Evolutionary conservation across 2,113 vertebrate species (phyloP), one percentile per base, ranked within the genome.

Genomic region (Oncorhynchus keta): DNA sequence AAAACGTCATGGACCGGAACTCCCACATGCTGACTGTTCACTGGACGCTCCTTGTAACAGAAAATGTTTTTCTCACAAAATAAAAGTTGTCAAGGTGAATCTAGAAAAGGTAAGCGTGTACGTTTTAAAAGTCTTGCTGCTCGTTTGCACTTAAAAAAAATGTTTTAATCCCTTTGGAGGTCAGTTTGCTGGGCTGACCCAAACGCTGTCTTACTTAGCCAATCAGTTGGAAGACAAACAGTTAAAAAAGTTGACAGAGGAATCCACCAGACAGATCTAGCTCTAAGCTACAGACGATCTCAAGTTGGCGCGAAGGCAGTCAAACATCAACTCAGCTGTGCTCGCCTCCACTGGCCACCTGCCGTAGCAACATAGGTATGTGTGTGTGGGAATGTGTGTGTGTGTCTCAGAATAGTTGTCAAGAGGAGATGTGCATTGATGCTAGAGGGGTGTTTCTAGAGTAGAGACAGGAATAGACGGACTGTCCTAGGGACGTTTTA

Each of bases 1-100:
- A 98, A 83, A 98, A 98, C 92, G 95, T 94, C 94, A 96, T 92
- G 30, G 96, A 97, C 49, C 95, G 92, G 83, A 98, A 94, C 92
- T 98, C 97, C 97, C 95, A 97, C 97, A 98, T 98, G 90, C 78
- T 92, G 90, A 79, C 80, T 74, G 86, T 85, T 78, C 68, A 57
- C 66, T 76, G 70, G 70, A 84, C 57, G 70, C n/a, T 86, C 74
- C 66, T 74, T 76, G 48, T 75, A 75, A 78, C 67, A 7, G 61
- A 79, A 80, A 11, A 57, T 13, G 45, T 32, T 81, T 59, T 79
- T 75, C 35, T 35, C 35, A 35, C 35, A 35, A 35, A 5, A 68
- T 28, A 83, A 57, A 57, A 83, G 80, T 62, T 32, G 20, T 64
- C 35, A 39, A 9, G 39, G 39, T 39, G 39, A 39, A 39, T 68